These are phyloP conservation scores for Tenthredo scrophulariae DNA, from an alignment of 2,888 invertebrate genomes.

Conservation along the genomic window DNA sequence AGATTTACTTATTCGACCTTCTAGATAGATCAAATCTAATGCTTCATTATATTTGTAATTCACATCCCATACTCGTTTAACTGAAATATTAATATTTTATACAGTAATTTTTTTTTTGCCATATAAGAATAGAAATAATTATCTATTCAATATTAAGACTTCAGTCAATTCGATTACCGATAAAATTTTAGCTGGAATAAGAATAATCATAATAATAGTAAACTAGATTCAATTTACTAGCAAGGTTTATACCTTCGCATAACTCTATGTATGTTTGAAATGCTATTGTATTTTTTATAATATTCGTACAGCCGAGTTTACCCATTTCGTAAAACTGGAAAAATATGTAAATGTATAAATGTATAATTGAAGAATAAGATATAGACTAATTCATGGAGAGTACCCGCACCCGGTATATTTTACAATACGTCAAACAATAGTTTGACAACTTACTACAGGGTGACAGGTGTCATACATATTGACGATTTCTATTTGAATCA, in stretches of 20 bases:
- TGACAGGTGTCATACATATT: constrained; percentile 41
- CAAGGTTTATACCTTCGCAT: constrained; percentile 78
- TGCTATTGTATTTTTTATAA: constrained; percentile 78
- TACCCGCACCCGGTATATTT: not conserved
- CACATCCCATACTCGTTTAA: constrained; percentile 79
- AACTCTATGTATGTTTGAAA: constrained; percentile 81
- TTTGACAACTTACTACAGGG: constrained; percentile 43
- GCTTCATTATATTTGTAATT: constrained; percentile 76
- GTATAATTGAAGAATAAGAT: not conserved
- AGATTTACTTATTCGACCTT: constrained; percentile 75
- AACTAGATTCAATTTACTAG: not conserved
- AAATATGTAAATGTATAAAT: constrained; percentile 28
- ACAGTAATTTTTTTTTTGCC: not conserved
- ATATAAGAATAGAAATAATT: not conserved
- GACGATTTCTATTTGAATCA: not conserved
- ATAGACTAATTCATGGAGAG: not conserved
- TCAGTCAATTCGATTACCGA: not conserved
- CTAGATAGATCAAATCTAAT: constrained; percentile 77
- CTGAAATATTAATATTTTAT: constrained; percentile 65
- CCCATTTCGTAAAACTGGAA: constrained; percentile 78
- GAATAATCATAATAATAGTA: not conserved
- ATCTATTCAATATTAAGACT: not conserved
- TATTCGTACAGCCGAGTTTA: constrained; percentile 77
- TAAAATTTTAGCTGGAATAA: not conserved
- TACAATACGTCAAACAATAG: not conserved